Base-by-base conservation (phyloP, 2,113 vertebrate genomes). In the Puntigrus tetrazona region DNA sequence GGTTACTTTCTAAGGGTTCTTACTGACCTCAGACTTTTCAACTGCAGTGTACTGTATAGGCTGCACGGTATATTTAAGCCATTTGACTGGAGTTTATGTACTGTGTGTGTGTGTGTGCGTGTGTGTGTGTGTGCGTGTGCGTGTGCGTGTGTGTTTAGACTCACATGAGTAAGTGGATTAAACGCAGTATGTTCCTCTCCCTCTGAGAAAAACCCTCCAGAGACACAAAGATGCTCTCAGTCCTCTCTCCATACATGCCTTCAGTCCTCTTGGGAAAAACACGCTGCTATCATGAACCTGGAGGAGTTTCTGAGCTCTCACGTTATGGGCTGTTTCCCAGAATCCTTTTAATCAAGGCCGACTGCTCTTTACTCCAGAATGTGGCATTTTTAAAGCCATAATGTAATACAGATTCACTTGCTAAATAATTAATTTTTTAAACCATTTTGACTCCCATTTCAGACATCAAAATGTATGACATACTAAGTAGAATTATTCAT, bases 121-220 rank as follows among this genome's bases (percentile, higher is more conserved):
- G 59, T 65, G 61, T 57, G 55, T 59, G 55, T 11, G 59, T 61
- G 55, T n/a, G n/a, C 25, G n/a, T 8, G 22, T 59, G n/a, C 25
- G 55, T 55, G 5, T 55, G 50, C 22, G 50, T 34, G 63, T 13
- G 36, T 72, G 36, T 72, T n/a, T n/a, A 3, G 38, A 72, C 22
- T 72, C 36, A 72, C 2, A 3, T 72, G n/a, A 43, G 69, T 72
- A 43, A 72, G 69, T 43, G 69, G 69, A 41, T 72, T 72, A 72
- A 43, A 43, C 38, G 43, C 38, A 43, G 38, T 72, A 14, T 72
- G 38, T 3, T 72, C 43, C 38, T 25, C 38, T 72, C 69, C 69
- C 38, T 52, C 27, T 36, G 74, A 34, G 47, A 36, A 76, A 76
- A 52, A 10, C 47, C 45, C 74, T 77, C 47, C 74, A 34, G 74